Evolutionary conservation across 2,888 invertebrate genomes (phyloP).

Genomic region (Stegophylla sp.): DNA sequence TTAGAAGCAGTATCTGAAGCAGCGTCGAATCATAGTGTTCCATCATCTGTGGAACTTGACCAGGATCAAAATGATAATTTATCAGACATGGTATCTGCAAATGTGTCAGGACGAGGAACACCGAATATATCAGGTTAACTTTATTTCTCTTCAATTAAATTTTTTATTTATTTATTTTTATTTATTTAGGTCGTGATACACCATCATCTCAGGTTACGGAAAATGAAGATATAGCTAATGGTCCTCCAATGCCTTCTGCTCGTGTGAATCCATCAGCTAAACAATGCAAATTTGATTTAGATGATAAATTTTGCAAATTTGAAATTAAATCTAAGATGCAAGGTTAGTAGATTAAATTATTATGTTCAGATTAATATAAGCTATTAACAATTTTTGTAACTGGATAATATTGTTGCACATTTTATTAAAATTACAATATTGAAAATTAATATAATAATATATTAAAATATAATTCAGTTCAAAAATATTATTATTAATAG

Average conservation of each 20-base stretch:
- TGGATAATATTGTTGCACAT: no score
- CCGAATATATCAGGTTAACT: slow-evolving; percentile 85
- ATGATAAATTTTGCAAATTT: slow-evolving; percentile 98
- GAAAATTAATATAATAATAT: no score
- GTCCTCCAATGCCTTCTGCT: slow-evolving; percentile 65
- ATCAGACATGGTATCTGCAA: slow-evolving; percentile 96
- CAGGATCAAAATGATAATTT: slow-evolving; percentile 87
- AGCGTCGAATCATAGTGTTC: slow-evolving; percentile 91
- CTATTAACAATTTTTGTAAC: no score
- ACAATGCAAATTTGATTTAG: slow-evolving; percentile 91
- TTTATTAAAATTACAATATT: no score
- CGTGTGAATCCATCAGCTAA: slow-evolving; percentile 67
- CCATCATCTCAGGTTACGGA: slow-evolving; percentile 92
- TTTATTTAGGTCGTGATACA: slow-evolving; percentile 82
- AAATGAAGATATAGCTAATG: slow-evolving; percentile 69
- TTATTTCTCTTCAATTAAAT: background rate
- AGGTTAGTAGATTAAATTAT: slow-evolving; percentile 64
- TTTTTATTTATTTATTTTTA: slow-evolving; percentile 31
- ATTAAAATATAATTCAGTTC: no score
- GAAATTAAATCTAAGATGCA: slow-evolving; percentile 80
- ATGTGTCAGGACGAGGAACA: slow-evolving; percentile 88
- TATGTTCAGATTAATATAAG: background rate
- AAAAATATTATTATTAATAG: no score
- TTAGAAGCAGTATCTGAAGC: slow-evolving; percentile 94
- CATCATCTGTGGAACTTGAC: slow-evolving; percentile 84